These are phyloP conservation scores for Caranx ignobilis DNA, from an alignment of 2,113 vertebrate species.

Conservation along the genomic window DNA sequence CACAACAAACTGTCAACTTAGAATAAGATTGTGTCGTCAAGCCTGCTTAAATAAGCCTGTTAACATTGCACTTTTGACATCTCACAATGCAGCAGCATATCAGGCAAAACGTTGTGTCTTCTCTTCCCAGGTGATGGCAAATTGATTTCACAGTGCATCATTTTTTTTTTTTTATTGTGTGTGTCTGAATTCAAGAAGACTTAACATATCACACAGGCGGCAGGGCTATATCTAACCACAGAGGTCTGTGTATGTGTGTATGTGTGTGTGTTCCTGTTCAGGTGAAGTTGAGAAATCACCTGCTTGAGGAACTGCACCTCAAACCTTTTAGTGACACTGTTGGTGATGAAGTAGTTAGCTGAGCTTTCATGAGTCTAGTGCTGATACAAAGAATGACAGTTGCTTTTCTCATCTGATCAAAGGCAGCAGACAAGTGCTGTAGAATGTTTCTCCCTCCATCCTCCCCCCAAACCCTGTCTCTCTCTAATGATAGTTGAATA, in stretches of 20 bases:
- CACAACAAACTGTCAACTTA: constrained; percentile 77
- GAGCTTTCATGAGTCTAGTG: constrained; percentile 62
- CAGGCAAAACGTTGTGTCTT: constrained; percentile 52
- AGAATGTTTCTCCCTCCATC: constrained; percentile 60
- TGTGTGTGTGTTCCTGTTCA: constrained; percentile 12
- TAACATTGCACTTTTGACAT: constrained; percentile 70
- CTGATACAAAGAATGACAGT: constrained; percentile 75
- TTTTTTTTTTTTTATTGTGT: constrained; percentile 10
- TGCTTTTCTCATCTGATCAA: constrained; percentile 79
- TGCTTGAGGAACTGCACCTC: constrained; percentile 2
- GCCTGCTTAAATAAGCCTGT: constrained; percentile 71
- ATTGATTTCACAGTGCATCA: constrained; percentile 59
- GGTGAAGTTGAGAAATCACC: constrained; percentile 45
- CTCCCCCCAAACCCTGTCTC: constrained; percentile 58
- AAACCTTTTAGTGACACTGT: constrained; percentile 46
- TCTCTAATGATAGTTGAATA: constrained; percentile 82
- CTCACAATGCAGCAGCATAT: constrained; percentile 45
- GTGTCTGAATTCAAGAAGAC: constrained; percentile 40
- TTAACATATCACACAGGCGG: constrained; percentile 31
- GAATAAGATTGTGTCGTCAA: constrained; percentile 70
- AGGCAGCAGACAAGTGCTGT: constrained; percentile 74
- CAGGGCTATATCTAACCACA: constrained; percentile 11
- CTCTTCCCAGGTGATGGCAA: constrained; percentile 59
- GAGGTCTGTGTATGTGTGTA: not conserved
- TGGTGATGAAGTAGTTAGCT: constrained; percentile 66